Evolutionary conservation across 2,113 vertebrate species (phyloP).

Genomic region (Baryphthengus martii): DNA sequence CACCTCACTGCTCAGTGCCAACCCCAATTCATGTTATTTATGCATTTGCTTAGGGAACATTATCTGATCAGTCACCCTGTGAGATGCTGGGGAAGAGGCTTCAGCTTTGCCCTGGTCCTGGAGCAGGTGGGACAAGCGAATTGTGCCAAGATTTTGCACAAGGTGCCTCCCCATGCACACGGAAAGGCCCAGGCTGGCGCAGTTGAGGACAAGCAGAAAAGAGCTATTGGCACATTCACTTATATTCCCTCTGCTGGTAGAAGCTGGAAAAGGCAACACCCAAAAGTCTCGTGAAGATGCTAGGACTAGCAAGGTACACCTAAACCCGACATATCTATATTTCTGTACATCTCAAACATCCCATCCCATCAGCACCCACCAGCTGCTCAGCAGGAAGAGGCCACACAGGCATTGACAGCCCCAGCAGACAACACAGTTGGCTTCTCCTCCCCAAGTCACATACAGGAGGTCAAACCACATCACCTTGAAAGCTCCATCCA

Average conservation of each 20-base stretch:
- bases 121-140: neutral
- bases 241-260: slow-evolving; percentile 61
- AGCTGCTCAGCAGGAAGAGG: rapidly evolving
- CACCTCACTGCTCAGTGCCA: slow-evolving; percentile 78
- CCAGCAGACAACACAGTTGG: rapidly evolving
- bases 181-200: neutral
- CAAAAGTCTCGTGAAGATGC: neutral
- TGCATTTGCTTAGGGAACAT: slow-evolving; percentile 74
- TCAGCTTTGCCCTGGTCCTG: neutral
- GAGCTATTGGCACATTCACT: neutral
- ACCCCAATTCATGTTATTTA: slow-evolving; percentile 76
- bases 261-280: slow-evolving; percentile 42
- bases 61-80: slow-evolving; percentile 75
- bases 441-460: rapidly evolving
- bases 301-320: neutral
- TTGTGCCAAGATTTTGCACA: neutral
- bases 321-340: rapidly evolving
- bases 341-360: rapidly evolving
- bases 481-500: rapidly evolving
- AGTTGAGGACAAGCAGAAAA: neutral
- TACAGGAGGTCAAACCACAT: rapidly evolving
- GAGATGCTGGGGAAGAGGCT: slow-evolving; percentile 52
- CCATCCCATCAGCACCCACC: rapidly evolving
- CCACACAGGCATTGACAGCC: rapidly evolving
- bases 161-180: rapidly evolving